phyloP scores from a whole-genome alignment of 2,797 vertebrate genomes.

The Okamejei kenojei region DNA sequence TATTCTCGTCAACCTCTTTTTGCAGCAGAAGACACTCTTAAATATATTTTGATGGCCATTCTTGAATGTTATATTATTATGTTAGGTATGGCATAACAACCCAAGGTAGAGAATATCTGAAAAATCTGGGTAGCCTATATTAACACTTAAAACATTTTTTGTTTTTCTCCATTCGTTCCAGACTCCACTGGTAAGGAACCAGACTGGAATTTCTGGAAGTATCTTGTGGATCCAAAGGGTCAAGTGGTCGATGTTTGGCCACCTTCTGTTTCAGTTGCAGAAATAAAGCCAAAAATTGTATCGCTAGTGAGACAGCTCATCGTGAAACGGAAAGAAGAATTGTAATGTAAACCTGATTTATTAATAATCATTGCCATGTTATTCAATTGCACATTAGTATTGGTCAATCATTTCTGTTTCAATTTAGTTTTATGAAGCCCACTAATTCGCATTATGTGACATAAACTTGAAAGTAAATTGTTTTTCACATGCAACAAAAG shows the following conservation, averaged over 20 bases:
- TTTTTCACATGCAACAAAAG: neutral
- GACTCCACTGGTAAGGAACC: conserved; percentile 80
- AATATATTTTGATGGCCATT: no score
- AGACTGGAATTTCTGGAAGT: conserved; percentile 98
- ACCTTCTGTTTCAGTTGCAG: conserved; percentile 71
- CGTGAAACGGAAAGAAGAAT: conserved; percentile 81
- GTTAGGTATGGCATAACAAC: neutral
- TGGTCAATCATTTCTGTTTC: neutral
- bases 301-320: conserved; percentile 85
- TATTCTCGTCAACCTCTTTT: neutral
- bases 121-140: neutral
- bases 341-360: conserved; percentile 55
- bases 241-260: conserved; percentile 82
- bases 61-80: neutral
- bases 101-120: neutral
- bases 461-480: neutral
- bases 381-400: neutral
- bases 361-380: neutral
- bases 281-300: conserved; percentile 72
- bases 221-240: conserved; percentile 77
- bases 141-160: no score
- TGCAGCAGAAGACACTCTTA: neutral
- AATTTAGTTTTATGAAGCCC: neutral
- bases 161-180: conserved; percentile 45
- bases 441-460: neutral